Evolutionary conservation across 2,113 vertebrate species (phyloP).

Genomic region (Dicentrarchus labrax): DNA sequence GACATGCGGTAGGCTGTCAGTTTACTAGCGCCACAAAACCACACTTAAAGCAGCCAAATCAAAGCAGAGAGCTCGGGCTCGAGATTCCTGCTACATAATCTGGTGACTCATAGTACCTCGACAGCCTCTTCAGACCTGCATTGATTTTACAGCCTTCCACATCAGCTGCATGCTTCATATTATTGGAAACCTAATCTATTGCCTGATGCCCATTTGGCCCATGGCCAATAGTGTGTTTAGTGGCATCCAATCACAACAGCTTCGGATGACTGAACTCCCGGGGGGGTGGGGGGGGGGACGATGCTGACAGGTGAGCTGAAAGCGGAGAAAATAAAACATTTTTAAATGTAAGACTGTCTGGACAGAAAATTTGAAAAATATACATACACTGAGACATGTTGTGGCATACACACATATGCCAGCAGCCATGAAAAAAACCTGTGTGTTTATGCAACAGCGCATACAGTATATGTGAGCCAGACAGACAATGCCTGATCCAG

Average conservation of each 20-base stretch:
- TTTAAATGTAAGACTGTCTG: constrained; percentile 13
- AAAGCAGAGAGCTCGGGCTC: constrained; percentile 34
- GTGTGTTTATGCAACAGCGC: constrained; percentile 42
- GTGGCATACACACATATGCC: constrained; percentile 6
- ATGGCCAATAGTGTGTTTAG: constrained; percentile 57
- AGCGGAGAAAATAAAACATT: constrained; percentile 1
- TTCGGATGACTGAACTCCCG: constrained; percentile 32
- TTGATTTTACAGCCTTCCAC: constrained; percentile 74
- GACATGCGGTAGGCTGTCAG: constrained; percentile 26
- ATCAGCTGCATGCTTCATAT: constrained; percentile 65
- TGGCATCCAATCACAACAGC: constrained; percentile 57
- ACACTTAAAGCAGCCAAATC: constrained; percentile 52
- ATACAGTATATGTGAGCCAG: constrained; percentile 52
- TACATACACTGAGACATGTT: background rate
- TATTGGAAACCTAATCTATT: constrained; percentile 70
- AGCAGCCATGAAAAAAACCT: constrained; percentile 6
- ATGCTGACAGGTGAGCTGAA: constrained; percentile 25
- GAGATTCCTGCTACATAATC: constrained; percentile 55
- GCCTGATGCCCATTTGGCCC: constrained; percentile 60
- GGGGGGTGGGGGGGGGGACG: background rate
- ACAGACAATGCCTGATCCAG: constrained; percentile 62
- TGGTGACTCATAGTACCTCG: constrained; percentile 55
- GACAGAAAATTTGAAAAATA: background rate
- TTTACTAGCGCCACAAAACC: constrained; percentile 53
- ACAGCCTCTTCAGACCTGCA: constrained; percentile 66